Base-by-base conservation (phyloP, 1,140 invertebrate species). In the Planococcus citri region DNA sequence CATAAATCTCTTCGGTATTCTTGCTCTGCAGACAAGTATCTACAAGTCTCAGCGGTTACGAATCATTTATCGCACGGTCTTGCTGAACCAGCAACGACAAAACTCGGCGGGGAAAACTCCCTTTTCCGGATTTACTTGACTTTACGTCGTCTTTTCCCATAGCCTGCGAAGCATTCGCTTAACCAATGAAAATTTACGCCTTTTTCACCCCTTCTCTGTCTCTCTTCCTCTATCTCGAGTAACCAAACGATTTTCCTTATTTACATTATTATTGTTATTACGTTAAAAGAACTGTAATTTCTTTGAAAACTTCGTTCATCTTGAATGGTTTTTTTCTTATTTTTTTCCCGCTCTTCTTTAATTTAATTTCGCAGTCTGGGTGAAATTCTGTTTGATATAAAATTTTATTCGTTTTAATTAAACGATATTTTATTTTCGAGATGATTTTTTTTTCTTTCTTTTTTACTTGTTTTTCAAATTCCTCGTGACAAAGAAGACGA, bases 181-280 rank as follows among this genome's bases (percentile, higher is more conserved):
- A n/a, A 37, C 33, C 6, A 37, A 37, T 37, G 33, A 51, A 20
- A 6, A n/a, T 51, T 51, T 17, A 17, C 41, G 41, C 41, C 17
- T 20, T 51, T 17, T 51, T 51, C 41, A 14, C 6, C 6, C 33
- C 33, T 37, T 14, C 33, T n/a, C n/a, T n/a, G n/a, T n/a, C n/a
- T n/a, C n/a, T n/a, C n/a, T n/a, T n/a, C n/a, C n/a, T n/a, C n/a
- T n/a, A n/a, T 14, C n/a, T 51, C 17, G 41, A 4, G 41, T 51
- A 51, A 20, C 41, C 41, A n/a, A 51, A 51, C 41, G 41, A 51
- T 51, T 51, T 51, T 51, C 41, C 41, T 51, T 51, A 51, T 51
- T 51, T 51, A 51, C 41, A 51, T 51, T 51, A 51, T 51, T 51
- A 51, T 51, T 51, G 41, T 51, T 51, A 51, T 51, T 51, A 51